Conservation (phyloP, 2,113 vertebrate genomes). For the Abramis brama region DNA sequence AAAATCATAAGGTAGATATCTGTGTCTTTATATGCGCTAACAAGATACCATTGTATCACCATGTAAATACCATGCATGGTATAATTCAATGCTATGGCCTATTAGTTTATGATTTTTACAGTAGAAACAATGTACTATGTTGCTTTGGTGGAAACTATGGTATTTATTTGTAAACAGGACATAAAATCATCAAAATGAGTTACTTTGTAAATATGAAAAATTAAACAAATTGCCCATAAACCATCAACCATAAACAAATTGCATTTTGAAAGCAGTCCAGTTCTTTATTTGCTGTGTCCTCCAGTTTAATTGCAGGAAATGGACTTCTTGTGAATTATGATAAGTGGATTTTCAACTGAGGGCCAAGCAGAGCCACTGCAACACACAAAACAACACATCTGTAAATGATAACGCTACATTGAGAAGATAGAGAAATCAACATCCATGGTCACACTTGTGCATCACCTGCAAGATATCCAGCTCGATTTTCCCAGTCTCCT, state of each 20-base stretch:
- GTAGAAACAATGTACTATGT: too few relatives aligned
- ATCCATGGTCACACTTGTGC: neutral
- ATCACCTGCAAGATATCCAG: conserved; percentile 69
- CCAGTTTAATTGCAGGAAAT: neutral
- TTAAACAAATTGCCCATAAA: too few relatives aligned
- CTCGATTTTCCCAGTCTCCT: conserved; percentile 62
- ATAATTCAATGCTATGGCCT: too few relatives aligned
- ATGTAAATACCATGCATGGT: too few relatives aligned
- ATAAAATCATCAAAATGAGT: neutral
- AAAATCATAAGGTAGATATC: neutral
- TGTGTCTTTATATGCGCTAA: neutral
- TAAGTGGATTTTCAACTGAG: conserved; percentile 56
- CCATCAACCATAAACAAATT: neutral
- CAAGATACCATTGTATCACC: too few relatives aligned
- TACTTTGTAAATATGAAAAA: neutral
- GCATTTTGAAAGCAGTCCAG: neutral
- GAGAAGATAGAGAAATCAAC: neutral
- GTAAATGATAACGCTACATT: neutral
- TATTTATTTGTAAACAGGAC: neutral
- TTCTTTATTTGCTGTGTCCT: neutral
- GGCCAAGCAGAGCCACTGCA: conserved; percentile 69
- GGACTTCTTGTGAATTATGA: neutral
- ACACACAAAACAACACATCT: conserved; percentile 35
- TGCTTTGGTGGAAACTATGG: too few relatives aligned
- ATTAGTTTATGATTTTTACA: too few relatives aligned